phyloP scores from a whole-genome alignment of 92 coral and sea anemone species.

The Umimayanthus chanpuru region DNA sequence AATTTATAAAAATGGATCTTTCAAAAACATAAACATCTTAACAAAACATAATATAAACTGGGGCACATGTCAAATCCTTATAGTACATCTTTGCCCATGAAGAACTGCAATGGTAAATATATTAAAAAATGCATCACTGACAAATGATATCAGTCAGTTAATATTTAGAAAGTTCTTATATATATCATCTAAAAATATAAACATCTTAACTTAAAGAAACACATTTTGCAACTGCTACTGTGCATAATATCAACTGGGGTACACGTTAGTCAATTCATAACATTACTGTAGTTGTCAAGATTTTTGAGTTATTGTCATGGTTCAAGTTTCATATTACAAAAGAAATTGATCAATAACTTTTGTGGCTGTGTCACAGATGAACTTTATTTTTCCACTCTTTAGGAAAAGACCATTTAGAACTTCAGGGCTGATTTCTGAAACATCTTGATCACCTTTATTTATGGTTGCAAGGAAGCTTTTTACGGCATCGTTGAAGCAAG shows the following conservation, averaged over 20 bases:
- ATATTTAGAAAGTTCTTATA: conserved; percentile 33
- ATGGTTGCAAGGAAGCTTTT: too few relatives aligned
- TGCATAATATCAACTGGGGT: conserved; percentile 34
- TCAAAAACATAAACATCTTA: conserved; percentile 36
- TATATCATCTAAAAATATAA: conserved; percentile 31
- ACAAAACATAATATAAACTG: conserved; percentile 35
- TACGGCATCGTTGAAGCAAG: too few relatives aligned
- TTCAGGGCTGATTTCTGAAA: too few relatives aligned
- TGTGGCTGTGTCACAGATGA: too few relatives aligned
- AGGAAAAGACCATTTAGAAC: too few relatives aligned
- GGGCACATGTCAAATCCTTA: conserved; percentile 37
- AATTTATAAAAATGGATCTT: conserved; percentile 11
- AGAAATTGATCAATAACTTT: too few relatives aligned
- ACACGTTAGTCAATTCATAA: conserved; percentile 32
- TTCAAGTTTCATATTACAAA: conserved; percentile 44
- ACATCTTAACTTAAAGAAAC: conserved; percentile 34
- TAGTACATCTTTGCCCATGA: conserved; percentile 42
- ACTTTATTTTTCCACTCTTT: too few relatives aligned
- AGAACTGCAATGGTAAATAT: conserved; percentile 35
- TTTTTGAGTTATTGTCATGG: conserved; percentile 33
- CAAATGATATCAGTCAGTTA: conserved; percentile 39
- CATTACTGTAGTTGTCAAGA: conserved; percentile 35
- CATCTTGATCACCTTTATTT: too few relatives aligned
- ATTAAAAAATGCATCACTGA: conserved; percentile 26
- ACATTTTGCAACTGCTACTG: conserved; percentile 35